These are phyloP conservation scores for Disparrhopalites patrizii DNA, from an alignment of 2,888 invertebrate genomes.

Conservation along the genomic window DNA sequence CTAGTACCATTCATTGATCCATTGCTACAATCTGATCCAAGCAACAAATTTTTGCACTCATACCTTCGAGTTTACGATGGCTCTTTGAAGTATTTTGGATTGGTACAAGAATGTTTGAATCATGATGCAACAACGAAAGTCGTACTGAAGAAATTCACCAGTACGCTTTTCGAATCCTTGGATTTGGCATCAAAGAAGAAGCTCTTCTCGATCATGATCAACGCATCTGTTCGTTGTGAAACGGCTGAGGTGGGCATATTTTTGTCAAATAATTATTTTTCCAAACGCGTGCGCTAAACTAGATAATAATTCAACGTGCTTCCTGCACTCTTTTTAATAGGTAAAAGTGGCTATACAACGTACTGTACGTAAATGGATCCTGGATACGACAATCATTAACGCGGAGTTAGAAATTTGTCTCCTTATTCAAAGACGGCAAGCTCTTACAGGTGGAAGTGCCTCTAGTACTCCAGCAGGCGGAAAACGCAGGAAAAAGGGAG, in stretches of 20 bases:
- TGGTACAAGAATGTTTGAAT: constrained; percentile 34
- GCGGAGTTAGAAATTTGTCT: constrained; percentile 43
- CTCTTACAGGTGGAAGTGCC: background rate
- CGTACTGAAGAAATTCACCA: constrained; percentile 38
- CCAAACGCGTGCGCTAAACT: background rate
- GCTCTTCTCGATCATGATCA: constrained; percentile 39
- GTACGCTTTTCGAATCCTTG: constrained; percentile 26
- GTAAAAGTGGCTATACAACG: constrained; percentile 45
- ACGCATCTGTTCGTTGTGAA: constrained; percentile 37
- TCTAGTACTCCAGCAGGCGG: background rate
- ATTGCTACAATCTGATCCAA: constrained; percentile 30
- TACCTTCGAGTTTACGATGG: constrained; percentile 42
- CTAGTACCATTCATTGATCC: constrained; percentile 33
- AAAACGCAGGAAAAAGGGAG: background rate
- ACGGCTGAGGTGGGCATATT: constrained; percentile 39
- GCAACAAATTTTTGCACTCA: constrained; percentile 34
- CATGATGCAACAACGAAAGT: constrained; percentile 29
- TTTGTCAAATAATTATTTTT: background rate
- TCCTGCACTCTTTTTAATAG: constrained; percentile 29
- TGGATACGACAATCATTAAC: constrained; percentile 61
- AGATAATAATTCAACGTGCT: background rate
- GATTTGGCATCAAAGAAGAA: constrained; percentile 27
- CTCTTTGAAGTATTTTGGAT: constrained; percentile 25
- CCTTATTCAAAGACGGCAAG: constrained; percentile 31
- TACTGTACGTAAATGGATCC: constrained; percentile 46